Evolutionary conservation across 2,113 vertebrate species (phyloP), one percentile per base, ranked within the genome.

Genomic region (Protobothrops mucrosquamatus): DNA sequence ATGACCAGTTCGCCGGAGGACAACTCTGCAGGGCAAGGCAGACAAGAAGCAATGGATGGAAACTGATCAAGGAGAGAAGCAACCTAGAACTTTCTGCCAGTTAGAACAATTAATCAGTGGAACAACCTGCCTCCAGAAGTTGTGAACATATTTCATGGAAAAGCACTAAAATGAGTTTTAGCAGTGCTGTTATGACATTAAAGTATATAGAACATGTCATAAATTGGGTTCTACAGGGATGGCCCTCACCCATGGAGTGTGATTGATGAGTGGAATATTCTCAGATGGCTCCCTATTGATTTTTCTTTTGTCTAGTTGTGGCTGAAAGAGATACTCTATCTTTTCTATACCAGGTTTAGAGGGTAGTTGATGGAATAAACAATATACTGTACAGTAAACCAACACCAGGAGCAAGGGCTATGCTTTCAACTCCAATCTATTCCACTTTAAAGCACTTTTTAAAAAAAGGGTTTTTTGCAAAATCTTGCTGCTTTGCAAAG

Each of bases 281-380:
- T 89, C 43, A 94, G 69, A 85, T 93, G 93, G 18, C 51, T 74
- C 59, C 43, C 4, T 46, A 29, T 85, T 6, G 24, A 93, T 93
- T 95, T 93, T 6, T 8, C 6, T 94, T 95, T 91, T 89, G 14
- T 94, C 96, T 89, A 18, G 51, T 89, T 34, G 23, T 89, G 88
- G 74, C 69, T 95, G 92, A 59, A 92, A 96, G 86, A 57, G 90
- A 89, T 90, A 57, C 48, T 39, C 57, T 88, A 3, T 46, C 52
- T 89, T 94, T 91, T 34, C 0, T 0, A 14, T 34, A 89, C 20
- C 46, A 4, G 90, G 54, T 23, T 89, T 89, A 94, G 51, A 92
- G 48, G 12, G 26, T 51, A 26, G 85, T 29, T 51, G 43, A 14
- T 87, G 85, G 85, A 87, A 54, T 88, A 29, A 88, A 46, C 88